phyloP scores from a whole-genome alignment of 53 echinoderm and acorn worm genomes.

The Stichopus horrens region DNA sequence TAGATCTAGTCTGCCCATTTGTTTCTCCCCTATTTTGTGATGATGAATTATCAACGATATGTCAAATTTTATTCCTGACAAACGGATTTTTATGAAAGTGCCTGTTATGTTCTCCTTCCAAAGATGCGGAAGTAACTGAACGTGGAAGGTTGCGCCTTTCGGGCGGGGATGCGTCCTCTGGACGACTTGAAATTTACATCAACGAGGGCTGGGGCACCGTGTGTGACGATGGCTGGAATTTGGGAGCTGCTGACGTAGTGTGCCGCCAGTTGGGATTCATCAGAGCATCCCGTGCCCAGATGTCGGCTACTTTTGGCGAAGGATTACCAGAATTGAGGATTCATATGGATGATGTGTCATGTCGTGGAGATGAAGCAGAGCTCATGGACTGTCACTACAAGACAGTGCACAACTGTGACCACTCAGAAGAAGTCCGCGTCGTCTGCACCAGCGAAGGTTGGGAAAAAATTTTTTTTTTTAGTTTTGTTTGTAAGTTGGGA shows the following conservation, averaged over 20 bases:
- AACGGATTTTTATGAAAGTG: too few relatives aligned
- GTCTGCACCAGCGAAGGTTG: background rate
- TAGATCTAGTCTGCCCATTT: too few relatives aligned
- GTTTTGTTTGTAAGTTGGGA: too few relatives aligned
- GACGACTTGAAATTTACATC: slow-evolving; percentile 18
- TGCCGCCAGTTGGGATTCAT: slow-evolving; percentile 21
- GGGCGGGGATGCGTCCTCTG: background rate
- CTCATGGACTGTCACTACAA: background rate
- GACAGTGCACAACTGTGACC: background rate
- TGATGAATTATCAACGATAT: too few relatives aligned
- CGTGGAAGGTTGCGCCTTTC: background rate
- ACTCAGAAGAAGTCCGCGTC: slow-evolving; percentile 15
- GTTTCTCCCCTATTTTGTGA: too few relatives aligned
- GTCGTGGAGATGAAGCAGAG: slow-evolving; percentile 1
- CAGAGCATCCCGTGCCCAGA: background rate
- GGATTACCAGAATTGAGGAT: background rate
- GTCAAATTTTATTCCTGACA: too few relatives aligned
- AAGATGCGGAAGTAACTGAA: background rate
- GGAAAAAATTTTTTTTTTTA: too few relatives aligned
- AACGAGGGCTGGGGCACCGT: slow-evolving; percentile 35
- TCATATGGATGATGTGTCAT: background rate
- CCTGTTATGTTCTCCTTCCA: too few relatives aligned
- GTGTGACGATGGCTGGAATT: slow-evolving; percentile 36
- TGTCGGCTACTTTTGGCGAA: background rate
- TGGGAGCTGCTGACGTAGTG: background rate